Percentiles rank a stretch among this genome's conserved stretches.
Conservation (phyloP, 1,140 invertebrate genomes). For the Drosophila virilis region DNA sequence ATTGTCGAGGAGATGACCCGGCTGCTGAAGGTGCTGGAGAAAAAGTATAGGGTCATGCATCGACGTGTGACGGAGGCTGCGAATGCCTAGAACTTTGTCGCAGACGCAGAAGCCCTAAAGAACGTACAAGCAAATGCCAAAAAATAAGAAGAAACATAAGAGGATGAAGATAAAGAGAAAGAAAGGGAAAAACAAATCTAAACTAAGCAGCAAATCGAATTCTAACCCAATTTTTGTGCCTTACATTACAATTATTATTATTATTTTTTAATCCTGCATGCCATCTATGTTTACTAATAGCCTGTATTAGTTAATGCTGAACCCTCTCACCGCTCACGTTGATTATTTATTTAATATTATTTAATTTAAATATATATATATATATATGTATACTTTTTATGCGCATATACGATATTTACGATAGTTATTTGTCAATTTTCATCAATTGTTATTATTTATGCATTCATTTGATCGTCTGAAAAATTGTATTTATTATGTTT, state of each 20-base stretch:
- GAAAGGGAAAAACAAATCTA: not conserved
- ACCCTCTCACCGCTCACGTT: not conserved
- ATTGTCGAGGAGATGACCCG: conserved; percentile 31
- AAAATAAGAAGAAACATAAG: conserved; percentile 4
- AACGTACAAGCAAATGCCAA: conserved; percentile 41
- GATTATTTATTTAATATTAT: no score
- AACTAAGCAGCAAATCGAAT: conserved; percentile 2
- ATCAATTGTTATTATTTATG: conserved; percentile 5
- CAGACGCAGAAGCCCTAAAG: no score
- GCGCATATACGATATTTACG: no score
- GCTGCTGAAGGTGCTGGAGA: conserved; percentile 33
- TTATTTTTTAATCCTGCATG: conserved; percentile 1
- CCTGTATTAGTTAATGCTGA: conserved; percentile 7
- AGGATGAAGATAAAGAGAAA: no score
- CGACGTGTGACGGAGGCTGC: no score
- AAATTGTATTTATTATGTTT: conserved; percentile 1
- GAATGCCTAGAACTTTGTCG: no score
- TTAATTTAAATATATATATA: no score
- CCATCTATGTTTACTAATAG: conserved; percentile 17
- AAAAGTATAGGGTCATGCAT: conserved; percentile 30
- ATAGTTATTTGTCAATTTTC: not conserved
- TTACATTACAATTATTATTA: not conserved
- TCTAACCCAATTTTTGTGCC: not conserved
- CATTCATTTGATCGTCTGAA: not conserved
- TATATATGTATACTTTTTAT: no score